Evolutionary conservation across 2,888 invertebrate genomes (phyloP), one percentile per base, ranked within the genome.

Genomic region (Nomada fucata): DNA sequence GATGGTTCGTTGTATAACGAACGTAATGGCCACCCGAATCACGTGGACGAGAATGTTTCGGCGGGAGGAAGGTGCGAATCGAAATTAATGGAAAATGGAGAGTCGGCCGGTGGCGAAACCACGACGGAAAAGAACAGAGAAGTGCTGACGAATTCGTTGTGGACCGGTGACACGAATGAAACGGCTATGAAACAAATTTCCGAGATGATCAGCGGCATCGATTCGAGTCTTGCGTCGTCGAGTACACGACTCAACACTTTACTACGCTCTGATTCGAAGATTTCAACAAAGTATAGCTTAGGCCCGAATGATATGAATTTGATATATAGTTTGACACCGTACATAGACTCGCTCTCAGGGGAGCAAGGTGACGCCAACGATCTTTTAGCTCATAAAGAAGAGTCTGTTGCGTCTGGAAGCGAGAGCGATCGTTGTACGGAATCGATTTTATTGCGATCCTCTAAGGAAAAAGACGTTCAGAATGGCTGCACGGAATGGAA

Each of bases 251-350:
- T 84, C 1, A 81, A 84, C n/a, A 65, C 73, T 15, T 44, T 92
- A 2, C 90, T 90, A 4, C 79, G 83, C 20, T 88, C 89, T 0
- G 87, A 44, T 29, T 4, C 60, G 13, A 10, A 90, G 42, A 77
- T 84, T 18, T 90, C 92, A 10, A 76, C 79, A 0, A 92, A 93
- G 36, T 93, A 93, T 47, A 91, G 89, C 78, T 82, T 93, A 11
- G 88, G 91, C 67, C 79, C 90, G 0, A 75, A 82, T 2, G 90
- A 90, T 18, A 91, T 93, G 91, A 90, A 79, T 44, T 76, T 88
- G 3, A 88, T 93, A 44, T 93, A 93, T 63, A 93, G 93, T 42
- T 75, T 93, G 4, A 91, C 92, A 1, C 92, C 92, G 2, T 82
- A 84, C 10, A 77, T 80, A 0, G 86, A 85, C 20, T 18, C 57